These are phyloP conservation scores for Cacajao melanocephalus DNA, from an alignment of 2,797 vertebrate genomes.

Conservation along the genomic window DNA sequence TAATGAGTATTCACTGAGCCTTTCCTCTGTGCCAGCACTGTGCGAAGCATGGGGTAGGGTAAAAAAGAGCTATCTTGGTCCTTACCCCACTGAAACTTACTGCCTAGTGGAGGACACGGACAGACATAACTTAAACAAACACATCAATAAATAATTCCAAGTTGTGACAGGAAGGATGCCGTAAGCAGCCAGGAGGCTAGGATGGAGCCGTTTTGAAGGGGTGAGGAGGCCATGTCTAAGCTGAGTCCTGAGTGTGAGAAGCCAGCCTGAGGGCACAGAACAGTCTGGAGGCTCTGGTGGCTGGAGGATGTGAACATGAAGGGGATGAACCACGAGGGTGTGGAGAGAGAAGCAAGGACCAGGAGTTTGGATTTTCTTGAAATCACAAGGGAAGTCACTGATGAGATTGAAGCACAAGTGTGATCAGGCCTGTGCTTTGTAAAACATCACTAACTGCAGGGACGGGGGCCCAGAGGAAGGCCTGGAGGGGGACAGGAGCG, in stretches of 20 bases:
- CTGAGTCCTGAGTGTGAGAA: neutral
- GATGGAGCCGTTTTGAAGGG: neutral
- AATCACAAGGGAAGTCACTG: constrained; percentile 47
- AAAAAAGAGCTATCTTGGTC: neutral
- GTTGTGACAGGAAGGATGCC: neutral
- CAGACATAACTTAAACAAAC: neutral
- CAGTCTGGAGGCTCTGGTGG: neutral
- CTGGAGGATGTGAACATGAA: neutral
- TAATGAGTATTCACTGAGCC: neutral
- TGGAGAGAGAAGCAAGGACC: neutral
- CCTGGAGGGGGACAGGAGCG: constrained; percentile 48
- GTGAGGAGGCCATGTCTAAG: neutral
- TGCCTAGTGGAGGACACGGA: neutral
- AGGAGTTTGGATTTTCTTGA: constrained; percentile 60
- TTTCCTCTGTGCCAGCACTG: neutral
- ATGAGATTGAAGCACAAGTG: neutral
- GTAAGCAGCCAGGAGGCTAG: neutral
- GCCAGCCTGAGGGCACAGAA: too few species aligned
- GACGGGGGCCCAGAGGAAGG: neutral
- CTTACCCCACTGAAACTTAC: neutral
- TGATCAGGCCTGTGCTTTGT: neutral
- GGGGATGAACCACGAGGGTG: neutral
- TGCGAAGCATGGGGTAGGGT: neutral
- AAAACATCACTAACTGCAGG: neutral
- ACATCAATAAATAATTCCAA: neutral